Percentiles rank a stretch among this genome's conserved stretches.
These are phyloP conservation scores for Drosophila borealis DNA, from an alignment of 2,888 invertebrate genomes.

Conservation along the genomic window DNA sequence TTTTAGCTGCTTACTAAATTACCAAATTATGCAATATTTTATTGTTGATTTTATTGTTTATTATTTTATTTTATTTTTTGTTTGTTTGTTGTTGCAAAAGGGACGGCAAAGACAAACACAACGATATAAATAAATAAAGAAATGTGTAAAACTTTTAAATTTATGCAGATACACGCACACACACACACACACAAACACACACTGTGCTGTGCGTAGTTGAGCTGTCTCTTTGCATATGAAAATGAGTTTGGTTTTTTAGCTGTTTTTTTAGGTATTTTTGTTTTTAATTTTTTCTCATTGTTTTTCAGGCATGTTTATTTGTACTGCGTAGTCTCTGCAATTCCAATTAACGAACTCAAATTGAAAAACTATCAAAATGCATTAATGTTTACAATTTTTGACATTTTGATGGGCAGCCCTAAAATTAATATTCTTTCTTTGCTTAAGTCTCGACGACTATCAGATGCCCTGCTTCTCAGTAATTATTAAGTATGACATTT, in stretches of 20 bases:
- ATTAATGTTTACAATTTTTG: conserved; percentile 47
- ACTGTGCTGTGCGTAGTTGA: not conserved
- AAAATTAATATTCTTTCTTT: conserved; percentile 6
- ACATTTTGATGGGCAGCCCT: conserved; percentile 49
- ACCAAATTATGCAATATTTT: conserved; percentile 70
- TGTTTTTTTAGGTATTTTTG: conserved; percentile 16
- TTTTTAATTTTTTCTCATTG: not conserved
- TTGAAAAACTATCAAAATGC: conserved; percentile 56
- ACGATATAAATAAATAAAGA: conserved; percentile 63
- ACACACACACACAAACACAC: conserved; percentile 20
- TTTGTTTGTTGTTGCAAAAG: conserved; percentile 18
- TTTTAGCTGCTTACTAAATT: conserved; percentile 38
- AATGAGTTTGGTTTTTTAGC: conserved; percentile 64
- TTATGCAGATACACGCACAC: conserved; percentile 72
- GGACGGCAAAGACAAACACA: conserved; percentile 44
- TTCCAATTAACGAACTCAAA: conserved; percentile 60
- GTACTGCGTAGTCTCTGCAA: conserved; percentile 20
- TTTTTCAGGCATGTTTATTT: conserved; percentile 19
- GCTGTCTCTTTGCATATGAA: conserved; percentile 69
- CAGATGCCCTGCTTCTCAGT: conserved; percentile 1
- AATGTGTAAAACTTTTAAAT: conserved; percentile 65
- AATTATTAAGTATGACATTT: not conserved
- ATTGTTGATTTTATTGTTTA: conserved; percentile 37
- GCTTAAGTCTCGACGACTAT: not conserved
- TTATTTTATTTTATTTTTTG: conserved; percentile 26